Evolutionary conservation across 2,888 invertebrate genomes (phyloP).

Genomic region (Seira ritae): DNA sequence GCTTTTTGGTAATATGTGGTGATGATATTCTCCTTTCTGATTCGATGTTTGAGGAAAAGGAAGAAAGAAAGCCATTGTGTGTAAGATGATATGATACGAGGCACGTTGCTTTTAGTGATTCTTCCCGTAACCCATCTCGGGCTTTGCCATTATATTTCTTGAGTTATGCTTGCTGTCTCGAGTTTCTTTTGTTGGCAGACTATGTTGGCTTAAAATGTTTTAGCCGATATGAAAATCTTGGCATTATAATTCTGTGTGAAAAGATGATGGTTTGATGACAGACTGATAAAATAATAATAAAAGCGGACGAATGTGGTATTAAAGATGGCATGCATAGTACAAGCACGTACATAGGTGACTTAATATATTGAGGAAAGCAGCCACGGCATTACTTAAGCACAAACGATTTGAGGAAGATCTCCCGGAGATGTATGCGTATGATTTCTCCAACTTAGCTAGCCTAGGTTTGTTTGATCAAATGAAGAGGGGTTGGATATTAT

Average conservation of each 20-base stretch:
- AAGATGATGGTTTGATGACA: conserved; percentile 2
- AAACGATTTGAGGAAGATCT: not conserved
- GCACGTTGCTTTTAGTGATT: not conserved
- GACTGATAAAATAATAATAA: conserved; percentile 7
- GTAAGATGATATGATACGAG: not conserved
- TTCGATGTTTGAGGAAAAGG: not conserved
- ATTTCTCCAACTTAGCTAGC: not conserved
- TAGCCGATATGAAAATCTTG: not conserved
- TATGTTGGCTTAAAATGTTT: not conserved
- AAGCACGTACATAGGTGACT: not conserved
- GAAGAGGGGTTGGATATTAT: not conserved
- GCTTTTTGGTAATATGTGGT: not conserved
- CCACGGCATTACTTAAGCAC: not conserved
- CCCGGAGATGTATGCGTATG: too few species aligned
- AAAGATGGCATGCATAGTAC: not conserved
- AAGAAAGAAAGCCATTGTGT: not conserved
- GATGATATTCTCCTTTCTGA: not conserved
- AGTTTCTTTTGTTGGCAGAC: not conserved
- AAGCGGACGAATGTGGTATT: not conserved
- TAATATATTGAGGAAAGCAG: not conserved
- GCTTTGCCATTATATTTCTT: not conserved
- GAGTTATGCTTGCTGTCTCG: not conserved
- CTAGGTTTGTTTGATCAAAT: not conserved
- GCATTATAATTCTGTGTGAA: not conserved
- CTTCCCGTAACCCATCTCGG: not conserved